Base-by-base conservation (phyloP, 1,140 invertebrate species). In the Eriocheir sinensis region DNA sequence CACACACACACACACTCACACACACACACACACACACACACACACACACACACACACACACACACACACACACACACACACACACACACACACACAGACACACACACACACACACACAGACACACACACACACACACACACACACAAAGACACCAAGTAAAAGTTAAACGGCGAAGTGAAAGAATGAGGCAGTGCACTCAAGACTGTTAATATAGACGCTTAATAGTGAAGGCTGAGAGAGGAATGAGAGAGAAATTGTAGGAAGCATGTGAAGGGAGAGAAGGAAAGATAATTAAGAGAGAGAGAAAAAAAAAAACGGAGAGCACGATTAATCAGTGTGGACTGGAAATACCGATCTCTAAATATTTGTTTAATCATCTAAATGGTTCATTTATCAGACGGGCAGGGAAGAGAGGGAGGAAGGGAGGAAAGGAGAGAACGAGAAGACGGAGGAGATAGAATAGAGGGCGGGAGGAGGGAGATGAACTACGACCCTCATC, bases 311-410 rank as follows among this genome's bases (percentile, higher is more conserved):
- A 80, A 72, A 72, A 38, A 60, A 38, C 17, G 34, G 27, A 17
- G 27, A 41, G 32, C 90, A 32, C 34, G 79, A 92, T 92, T 92
- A 92, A 92, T 92, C 81, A 92, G 81, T 83, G 91, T 34, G 27
- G 41, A 92, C 79, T 48, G 81, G 85, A 93, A 79, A 93, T 89
- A 89, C 86, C 92, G 41, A 89, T 89, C 36, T 80, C 85, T 40
- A 93, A 93, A 89, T 88, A 93, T 93, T 93, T 89, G 86, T 93
- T 93, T 89, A 89, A 89, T 72, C 36, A 88, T 79, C 92, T 41
- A 89, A 89, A 88, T n/a, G 85, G 48, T 38, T 89, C 81, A 89
- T 93, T 93, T 72, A 93, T 93, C 81, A 93, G 48, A 34, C 8
- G 48, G 92, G 38, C 0, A 15, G 38, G 60, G 60, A 48, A 34